Base-by-base conservation (phyloP, 2,888 invertebrate genomes). In the Spicauda simplicius region DNA sequence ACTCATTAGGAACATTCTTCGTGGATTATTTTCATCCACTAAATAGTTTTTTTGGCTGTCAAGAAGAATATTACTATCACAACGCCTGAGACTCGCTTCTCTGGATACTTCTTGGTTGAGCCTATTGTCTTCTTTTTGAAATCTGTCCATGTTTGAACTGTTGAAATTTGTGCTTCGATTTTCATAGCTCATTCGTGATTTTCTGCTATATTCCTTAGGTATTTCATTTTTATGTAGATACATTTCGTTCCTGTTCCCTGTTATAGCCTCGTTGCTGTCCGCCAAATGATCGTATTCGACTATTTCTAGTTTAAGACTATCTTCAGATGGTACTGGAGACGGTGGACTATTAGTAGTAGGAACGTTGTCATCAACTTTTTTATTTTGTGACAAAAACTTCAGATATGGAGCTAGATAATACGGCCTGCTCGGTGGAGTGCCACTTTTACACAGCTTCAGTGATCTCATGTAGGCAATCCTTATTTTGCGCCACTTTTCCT, bases 401-500 rank as follows among this genome's bases (percentile, higher is more conserved):
- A 80, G 70, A 12, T 78, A 74, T n/a, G 78, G 73, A 8, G 76
- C 70, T 2, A 80, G 55, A 50, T 80, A 78, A 50, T 80, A 80
- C 0, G 76, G 76, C 69, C 76, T 72, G 70, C 72, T 73, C 12
- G 67, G 67, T 0, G 67, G 67, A 20, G 50, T 67, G 14, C 72
- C 70, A n/a, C 74, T 73, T 8, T 72, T 72, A 30, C 73, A 70
- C 19, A 75, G 76, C 67, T 77, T 79, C 0, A 77, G 52, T 1
- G 76, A 78, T 30, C 80, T 73, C 74, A 76, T 77, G 67, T 72
- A 80, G 0, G 78, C 78, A 30, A 77, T 78, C 12, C 79, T 64
- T 62, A 80, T 77, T 62, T 77, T 78, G 2, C 80, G 71, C 79
- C 80, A 80, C 73, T 75, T 77, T 37, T 78, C 78, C 61, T 77